These are phyloP conservation scores for Desoria tigrina DNA, from an alignment of 2,888 invertebrate species.

Conservation along the genomic window DNA sequence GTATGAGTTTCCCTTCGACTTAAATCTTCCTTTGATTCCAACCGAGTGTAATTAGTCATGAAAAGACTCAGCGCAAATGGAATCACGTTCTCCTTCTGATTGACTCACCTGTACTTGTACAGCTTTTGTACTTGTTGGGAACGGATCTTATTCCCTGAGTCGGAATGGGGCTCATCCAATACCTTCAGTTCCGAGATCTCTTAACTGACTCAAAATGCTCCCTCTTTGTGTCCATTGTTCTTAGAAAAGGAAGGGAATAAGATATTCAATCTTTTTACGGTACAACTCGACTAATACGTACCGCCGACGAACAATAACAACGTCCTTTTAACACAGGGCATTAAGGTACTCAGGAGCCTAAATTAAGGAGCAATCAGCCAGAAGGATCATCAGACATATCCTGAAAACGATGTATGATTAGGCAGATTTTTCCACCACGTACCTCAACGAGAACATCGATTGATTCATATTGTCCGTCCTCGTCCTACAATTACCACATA, in stretches of 20 bases:
- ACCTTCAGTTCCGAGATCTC: slow-evolving; percentile 16
- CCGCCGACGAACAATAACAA: not conserved
- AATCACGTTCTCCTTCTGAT: slow-evolving; percentile 39
- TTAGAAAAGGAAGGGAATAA: slow-evolving; percentile 5
- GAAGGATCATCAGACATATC: too few species aligned
- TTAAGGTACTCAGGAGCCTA: not conserved
- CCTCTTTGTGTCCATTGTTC: slow-evolving; percentile 19
- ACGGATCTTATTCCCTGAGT: too few species aligned
- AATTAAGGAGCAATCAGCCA: slow-evolving; percentile 21
- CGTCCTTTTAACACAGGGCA: not conserved
- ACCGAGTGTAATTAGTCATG: slow-evolving; percentile 48
- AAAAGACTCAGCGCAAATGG: slow-evolving; percentile 43
- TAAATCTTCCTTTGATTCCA: slow-evolving; percentile 42
- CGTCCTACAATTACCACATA: too few species aligned
- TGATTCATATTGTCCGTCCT: too few species aligned
- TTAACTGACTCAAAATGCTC: slow-evolving; percentile 11
- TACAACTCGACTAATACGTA: too few species aligned
- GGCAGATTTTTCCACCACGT: too few species aligned
- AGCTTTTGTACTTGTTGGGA: too few species aligned
- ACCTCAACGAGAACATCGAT: too few species aligned
- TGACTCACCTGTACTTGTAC: not conserved
- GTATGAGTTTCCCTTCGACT: slow-evolving; percentile 42
- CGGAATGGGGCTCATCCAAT: slow-evolving; percentile 7
- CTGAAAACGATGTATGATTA: too few species aligned
- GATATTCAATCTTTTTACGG: not conserved